Conservation (phyloP, 2,797 vertebrate species). For the Neomorphus geoffroyi region DNA sequence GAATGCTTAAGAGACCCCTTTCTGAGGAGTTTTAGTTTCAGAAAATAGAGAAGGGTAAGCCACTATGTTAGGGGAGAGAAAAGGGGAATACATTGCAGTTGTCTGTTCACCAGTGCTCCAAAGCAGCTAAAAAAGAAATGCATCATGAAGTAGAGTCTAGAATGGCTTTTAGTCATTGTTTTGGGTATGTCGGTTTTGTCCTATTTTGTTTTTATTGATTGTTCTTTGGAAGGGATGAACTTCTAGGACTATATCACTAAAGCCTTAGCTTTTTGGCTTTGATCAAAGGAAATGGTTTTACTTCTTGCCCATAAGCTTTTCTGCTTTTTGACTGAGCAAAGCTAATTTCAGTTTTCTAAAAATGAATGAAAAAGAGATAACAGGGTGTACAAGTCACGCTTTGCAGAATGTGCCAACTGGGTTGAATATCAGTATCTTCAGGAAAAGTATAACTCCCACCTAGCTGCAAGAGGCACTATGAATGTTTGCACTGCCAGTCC, state of each 20-base stretch:
- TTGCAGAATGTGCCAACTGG: neutral
- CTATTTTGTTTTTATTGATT: neutral
- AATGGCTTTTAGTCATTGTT: neutral
- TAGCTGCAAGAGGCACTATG: neutral
- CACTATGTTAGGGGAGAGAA: too few species aligned
- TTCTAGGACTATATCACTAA: neutral
- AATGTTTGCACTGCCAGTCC: neutral
- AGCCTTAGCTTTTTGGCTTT: neutral
- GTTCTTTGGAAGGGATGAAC: neutral
- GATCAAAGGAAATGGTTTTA: neutral
- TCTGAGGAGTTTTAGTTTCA: neutral
- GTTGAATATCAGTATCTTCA: neutral
- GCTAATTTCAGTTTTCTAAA: neutral
- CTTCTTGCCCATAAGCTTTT: neutral
- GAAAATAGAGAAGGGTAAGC: neutral
- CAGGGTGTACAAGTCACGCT: neutral
- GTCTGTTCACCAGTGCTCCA: neutral
- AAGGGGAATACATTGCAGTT: neutral
- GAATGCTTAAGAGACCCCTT: neutral
- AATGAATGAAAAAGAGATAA: neutral
- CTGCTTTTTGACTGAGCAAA: neutral
- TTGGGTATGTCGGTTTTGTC: rapidly evolving
- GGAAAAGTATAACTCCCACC: neutral
- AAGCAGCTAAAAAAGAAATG: neutral
- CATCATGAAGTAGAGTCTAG: neutral